phyloP scores from a whole-genome alignment of 30 jellyfish, hydroid and myxozoan genomes.

The Aurelia aurita region DNA sequence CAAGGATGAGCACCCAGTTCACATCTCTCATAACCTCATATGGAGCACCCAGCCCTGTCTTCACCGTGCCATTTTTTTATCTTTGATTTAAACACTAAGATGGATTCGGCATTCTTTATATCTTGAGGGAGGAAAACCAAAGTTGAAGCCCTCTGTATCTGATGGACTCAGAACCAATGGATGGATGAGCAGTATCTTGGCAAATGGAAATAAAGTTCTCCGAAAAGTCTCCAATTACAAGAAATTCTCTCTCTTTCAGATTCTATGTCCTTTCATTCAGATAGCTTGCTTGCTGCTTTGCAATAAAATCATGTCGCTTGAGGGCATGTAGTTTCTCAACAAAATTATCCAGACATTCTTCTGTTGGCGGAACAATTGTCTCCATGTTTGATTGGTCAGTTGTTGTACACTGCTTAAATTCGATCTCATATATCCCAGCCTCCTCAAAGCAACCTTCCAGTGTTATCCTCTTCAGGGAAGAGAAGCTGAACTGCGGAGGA shows the following conservation, averaged over 20 bases:
- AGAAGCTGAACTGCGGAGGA: too few relatives aligned
- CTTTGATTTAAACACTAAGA: too few relatives aligned
- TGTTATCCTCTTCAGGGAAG: too few relatives aligned
- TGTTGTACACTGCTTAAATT: constrained; percentile 47
- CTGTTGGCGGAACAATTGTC: constrained; percentile 27
- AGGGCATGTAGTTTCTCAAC: background rate
- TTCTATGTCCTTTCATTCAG: background rate
- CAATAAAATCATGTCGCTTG: constrained; percentile 51
- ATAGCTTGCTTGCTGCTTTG: too few relatives aligned
- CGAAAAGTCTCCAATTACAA: constrained; percentile 44
- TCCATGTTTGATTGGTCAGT: constrained; percentile 43
- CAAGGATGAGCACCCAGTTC: too few relatives aligned
- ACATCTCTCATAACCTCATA: too few relatives aligned
- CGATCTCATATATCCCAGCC: constrained; percentile 14
- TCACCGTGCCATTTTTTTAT: too few relatives aligned
- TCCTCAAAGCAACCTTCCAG: constrained; percentile 41
- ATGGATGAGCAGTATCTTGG: constrained; percentile 30
- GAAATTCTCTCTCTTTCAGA: background rate
- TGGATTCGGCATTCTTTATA: too few relatives aligned
- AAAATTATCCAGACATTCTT: constrained; percentile 4
- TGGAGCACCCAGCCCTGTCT: too few relatives aligned
- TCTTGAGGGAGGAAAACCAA: too few relatives aligned
- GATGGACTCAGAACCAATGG: too few relatives aligned
- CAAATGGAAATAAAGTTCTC: constrained; percentile 21
- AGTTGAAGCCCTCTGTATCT: too few relatives aligned